Conservation (phyloP, 2,888 invertebrate genomes). For the Harpagoxenus sublaevis region DNA sequence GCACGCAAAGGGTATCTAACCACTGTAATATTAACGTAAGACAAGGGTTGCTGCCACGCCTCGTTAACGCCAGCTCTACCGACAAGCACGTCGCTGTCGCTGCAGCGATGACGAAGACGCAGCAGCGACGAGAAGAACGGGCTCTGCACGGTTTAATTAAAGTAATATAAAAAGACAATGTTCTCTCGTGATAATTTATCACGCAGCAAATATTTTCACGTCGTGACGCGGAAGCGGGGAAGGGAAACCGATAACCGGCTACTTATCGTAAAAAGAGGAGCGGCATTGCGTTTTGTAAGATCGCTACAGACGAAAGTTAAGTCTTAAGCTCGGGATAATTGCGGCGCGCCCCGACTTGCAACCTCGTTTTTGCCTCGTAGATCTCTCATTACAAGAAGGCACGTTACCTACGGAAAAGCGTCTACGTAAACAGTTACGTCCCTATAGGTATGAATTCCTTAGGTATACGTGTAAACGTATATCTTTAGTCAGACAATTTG, state of each 20-base stretch:
- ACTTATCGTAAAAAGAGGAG: not conserved
- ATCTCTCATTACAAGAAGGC: slow-evolving; percentile 1
- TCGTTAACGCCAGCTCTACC: slow-evolving; percentile 20
- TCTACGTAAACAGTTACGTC: not conserved
- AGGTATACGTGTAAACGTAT: not conserved
- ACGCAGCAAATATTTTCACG: not conserved
- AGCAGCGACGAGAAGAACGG: not conserved
- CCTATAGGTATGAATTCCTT: not conserved
- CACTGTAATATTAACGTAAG: slow-evolving; percentile 34
- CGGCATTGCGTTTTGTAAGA: slow-evolving; percentile 8
- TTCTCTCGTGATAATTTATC: slow-evolving; percentile 6
- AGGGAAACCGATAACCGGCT: not conserved
- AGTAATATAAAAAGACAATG: not conserved
- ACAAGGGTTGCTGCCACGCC: slow-evolving; percentile 3
- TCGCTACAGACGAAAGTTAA: slow-evolving; percentile 10
- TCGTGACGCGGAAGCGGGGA: not conserved
- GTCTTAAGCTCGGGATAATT: slow-evolving; percentile 29
- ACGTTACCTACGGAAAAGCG: not conserved
- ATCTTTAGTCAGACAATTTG: not conserved
- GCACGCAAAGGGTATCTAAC: not conserved
- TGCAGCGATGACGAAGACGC: slow-evolving; percentile 1
- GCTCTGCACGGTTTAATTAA: slow-evolving; percentile 25
- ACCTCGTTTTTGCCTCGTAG: not conserved
- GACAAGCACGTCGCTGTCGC: not conserved
- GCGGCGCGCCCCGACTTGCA: not conserved